Evolutionary conservation across 2,113 vertebrate genomes (phyloP).

Genomic region (Nothocercus julius): DNA sequence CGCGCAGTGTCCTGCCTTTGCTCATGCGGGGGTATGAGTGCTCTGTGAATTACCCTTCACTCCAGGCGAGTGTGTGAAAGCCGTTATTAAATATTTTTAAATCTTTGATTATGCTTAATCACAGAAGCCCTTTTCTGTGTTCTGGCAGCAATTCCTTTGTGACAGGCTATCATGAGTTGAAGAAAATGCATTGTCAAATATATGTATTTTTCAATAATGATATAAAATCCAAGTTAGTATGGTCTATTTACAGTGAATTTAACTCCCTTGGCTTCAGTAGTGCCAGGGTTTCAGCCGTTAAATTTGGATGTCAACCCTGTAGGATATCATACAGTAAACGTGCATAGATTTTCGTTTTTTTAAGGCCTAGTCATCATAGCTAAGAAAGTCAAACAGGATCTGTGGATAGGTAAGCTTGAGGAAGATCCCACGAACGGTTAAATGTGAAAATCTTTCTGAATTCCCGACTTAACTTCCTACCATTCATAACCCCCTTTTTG

Average conservation of each 20-base stretch:
- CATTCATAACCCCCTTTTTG: background rate
- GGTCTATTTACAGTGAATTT: background rate
- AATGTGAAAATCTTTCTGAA: slow-evolving; percentile 2
- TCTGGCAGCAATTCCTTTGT: background rate
- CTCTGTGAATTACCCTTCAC: background rate
- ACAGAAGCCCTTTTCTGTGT: background rate
- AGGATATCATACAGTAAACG: background rate
- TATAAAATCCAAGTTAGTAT: background rate
- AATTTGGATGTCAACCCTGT: background rate
- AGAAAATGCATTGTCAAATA: background rate
- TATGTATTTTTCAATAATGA: background rate
- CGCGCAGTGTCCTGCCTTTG: background rate
- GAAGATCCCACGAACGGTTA: background rate
- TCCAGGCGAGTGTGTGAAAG: background rate
- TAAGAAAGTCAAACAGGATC: background rate
- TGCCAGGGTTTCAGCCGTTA: background rate
- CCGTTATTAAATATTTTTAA: background rate
- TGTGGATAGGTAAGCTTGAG: background rate
- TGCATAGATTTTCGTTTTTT: background rate
- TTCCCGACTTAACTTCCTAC: background rate
- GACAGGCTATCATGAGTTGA: background rate
- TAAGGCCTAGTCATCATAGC: background rate
- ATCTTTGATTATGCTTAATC: background rate
- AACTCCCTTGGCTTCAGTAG: background rate
- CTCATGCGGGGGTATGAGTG: too few relatives aligned